A percentile compares a stretch with the other conserved stretches of the same genome.
These are phyloP conservation scores for Remorina albescens DNA, from an alignment of 2,797 vertebrate genomes.

Conservation along the genomic window DNA sequence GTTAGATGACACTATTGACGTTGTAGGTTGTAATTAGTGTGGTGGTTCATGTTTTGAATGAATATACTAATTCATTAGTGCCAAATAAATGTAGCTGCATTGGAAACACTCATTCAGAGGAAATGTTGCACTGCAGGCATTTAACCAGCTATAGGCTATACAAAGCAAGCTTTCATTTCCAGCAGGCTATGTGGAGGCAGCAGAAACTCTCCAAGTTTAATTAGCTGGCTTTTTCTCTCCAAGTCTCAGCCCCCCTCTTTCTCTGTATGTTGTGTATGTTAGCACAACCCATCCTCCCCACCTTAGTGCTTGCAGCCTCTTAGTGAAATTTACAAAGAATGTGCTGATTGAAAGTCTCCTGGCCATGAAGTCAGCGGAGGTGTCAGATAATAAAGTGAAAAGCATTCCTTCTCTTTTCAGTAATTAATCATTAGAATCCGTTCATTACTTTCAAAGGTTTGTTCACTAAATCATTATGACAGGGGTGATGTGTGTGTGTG, in stretches of 20 bases:
- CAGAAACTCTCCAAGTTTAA: not conserved
- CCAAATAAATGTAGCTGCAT: not conserved
- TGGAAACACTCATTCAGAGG: not conserved
- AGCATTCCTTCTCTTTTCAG: not conserved
- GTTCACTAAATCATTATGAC: not conserved
- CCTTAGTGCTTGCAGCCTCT: slow-evolving; percentile 24
- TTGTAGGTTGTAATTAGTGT: not conserved
- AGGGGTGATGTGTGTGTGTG: not conserved
- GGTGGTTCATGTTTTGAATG: not conserved
- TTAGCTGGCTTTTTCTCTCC: not conserved
- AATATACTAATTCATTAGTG: not conserved
- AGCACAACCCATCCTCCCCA: slow-evolving; percentile 33
- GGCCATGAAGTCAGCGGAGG: slow-evolving; percentile 72
- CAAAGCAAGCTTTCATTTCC: not conserved
- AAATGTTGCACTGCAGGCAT: not conserved
- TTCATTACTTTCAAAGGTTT: not conserved
- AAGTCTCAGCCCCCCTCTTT: not conserved
- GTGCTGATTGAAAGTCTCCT: slow-evolving; percentile 82
- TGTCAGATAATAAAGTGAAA: slow-evolving; percentile 37
- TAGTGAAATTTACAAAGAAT: slow-evolving; percentile 63
- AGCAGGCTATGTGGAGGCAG: not conserved
- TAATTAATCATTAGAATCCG: not conserved
- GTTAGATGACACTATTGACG: not conserved
- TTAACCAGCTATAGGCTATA: no score
- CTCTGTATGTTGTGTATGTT: slow-evolving; percentile 26